Percentiles rank a stretch among this genome's conserved stretches.
Evolutionary conservation across 2,888 invertebrate genomes (phyloP).

Genomic region (Deilephila porcellus): DNA sequence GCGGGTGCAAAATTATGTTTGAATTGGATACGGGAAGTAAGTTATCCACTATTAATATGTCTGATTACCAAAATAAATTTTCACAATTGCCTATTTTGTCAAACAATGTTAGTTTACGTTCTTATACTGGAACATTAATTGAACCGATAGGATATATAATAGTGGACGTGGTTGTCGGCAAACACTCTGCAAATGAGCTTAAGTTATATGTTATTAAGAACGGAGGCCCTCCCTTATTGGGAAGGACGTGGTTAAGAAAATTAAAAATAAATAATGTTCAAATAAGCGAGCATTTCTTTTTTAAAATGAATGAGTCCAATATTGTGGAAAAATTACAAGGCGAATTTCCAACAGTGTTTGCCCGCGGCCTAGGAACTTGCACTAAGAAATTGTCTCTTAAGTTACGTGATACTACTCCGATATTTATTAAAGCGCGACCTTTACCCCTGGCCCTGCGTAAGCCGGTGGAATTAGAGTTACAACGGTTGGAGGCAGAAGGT

Average conservation of each 20-base stretch:
- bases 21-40: slow-evolving; percentile 8
- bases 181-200: background rate
- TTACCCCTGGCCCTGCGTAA: slow-evolving; percentile 42
- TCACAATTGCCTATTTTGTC: background rate
- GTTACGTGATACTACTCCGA: slow-evolving; percentile 2
- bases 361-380: slow-evolving; percentile 6
- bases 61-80: background rate
- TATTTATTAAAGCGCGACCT: slow-evolving; percentile 38
- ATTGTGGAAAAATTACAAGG: background rate
- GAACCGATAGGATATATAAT: slow-evolving; percentile 6
- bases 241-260: slow-evolving; percentile 14
- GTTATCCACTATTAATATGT: background rate
- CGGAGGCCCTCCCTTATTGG: background rate
- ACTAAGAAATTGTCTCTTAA: slow-evolving; percentile 13
- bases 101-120: background rate
- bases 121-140: slow-evolving; percentile 8
- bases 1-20: background rate
- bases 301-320: background rate
- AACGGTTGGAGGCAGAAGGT: slow-evolving; percentile 40
- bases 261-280: slow-evolving; percentile 9
- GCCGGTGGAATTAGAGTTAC: slow-evolving; percentile 42
- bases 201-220: slow-evolving; percentile 38
- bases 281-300: background rate
- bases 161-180: slow-evolving; percentile 1
- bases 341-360: slow-evolving; percentile 12